Evolutionary conservation across 2,113 vertebrate genomes (phyloP), one percentile per base, ranked within the genome.

Genomic region (Callithrix jacchus): DNA sequence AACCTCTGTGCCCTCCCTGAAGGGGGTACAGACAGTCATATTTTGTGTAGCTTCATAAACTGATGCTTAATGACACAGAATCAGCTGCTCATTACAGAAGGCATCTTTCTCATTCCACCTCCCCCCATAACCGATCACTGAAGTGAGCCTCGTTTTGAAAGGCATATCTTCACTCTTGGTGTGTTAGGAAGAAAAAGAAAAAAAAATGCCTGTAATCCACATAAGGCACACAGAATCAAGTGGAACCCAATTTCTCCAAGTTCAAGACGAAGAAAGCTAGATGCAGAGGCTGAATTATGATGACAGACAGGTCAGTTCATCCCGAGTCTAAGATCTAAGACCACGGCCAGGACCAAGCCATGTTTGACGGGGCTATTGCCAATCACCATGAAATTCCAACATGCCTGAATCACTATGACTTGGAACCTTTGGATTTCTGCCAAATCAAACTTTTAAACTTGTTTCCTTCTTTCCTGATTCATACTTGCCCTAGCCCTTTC

Each of bases 381-480:
- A 70, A 35, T 30, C 35, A 40, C 61, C 20, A 52, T 7, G 8
- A 79, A 79, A 87, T 64, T 71, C 9, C 13, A 37, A 7, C 61
- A 49, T 58, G 3, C 17, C 30, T 61, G 25, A 68, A 68, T 27
- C 21, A 42, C 58, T 25, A 8, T 12, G 7, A 52, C 20, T 5
- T 79, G 82, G 14, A 71, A 77, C 30, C 32, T 61, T 70, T 37
- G 45, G 27, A 49, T 79, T 79, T 47, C 45, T 35, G 47, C 68
- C 77, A 66, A 27, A 76, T 97, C 96, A 92, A 97, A 97, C 97
- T 96, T 96, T 96, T 81, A 97, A 97, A 97, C 6, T 90, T 13
- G 61, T 56, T 97, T 93, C 87, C 80, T 91, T 97, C 7, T 23
- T 70, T 88, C 95, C 37, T 21, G 1, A 80, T 68, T 71, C 54